These are phyloP conservation scores for Stratiomys singularior DNA, from an alignment of 2,888 invertebrate genomes.

Conservation along the genomic window DNA sequence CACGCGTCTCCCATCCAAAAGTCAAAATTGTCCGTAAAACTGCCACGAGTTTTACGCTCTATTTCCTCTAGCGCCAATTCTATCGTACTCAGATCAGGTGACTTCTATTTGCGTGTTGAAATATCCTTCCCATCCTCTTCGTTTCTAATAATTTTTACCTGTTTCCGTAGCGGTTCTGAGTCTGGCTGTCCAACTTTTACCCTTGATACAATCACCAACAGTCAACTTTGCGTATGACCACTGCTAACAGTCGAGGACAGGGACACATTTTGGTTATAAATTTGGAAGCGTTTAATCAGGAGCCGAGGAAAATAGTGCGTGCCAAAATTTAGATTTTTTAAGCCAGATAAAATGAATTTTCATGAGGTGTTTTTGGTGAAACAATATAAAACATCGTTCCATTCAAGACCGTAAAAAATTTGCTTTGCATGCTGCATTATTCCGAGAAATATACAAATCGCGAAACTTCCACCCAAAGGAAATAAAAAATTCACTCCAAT, in stretches of 20 bases:
- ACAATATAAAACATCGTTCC: no score
- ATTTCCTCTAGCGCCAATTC: no score
- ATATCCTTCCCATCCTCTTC: background rate
- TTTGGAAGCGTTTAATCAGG: no score
- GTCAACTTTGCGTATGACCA: background rate
- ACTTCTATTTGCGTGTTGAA: background rate
- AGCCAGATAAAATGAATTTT: no score
- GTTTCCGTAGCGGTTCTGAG: background rate
- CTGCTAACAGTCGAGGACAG: background rate
- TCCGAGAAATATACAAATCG: background rate
- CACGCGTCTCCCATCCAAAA: no score
- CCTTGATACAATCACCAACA: background rate
- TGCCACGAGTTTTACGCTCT: no score
- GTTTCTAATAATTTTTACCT: background rate
- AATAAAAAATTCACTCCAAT: no score
- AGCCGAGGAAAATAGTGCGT: background rate
- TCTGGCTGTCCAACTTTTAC: background rate
- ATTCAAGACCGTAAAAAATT: no score
- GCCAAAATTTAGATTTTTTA: background rate
- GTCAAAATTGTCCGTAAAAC: no score
- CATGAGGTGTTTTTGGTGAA: no score
- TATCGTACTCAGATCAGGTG: no score
- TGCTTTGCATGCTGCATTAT: background rate
- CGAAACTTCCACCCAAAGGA: background rate
- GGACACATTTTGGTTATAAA: background rate